phyloP scores from a whole-genome alignment of 1,140 invertebrate species.

The Drosophila auraria region DNA sequence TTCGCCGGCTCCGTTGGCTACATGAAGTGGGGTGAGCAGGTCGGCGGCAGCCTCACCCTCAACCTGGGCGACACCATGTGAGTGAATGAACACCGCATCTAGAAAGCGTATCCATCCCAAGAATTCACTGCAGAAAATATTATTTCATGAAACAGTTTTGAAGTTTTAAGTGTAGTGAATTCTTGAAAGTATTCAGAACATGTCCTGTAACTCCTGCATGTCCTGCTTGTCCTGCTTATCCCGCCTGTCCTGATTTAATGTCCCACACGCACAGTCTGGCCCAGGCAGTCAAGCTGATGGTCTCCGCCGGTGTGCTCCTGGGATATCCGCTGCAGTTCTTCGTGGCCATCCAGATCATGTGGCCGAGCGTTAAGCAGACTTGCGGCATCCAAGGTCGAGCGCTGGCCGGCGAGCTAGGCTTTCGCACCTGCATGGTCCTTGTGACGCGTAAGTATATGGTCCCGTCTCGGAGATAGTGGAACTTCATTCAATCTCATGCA shows the following conservation, averaged over 20 bases:
- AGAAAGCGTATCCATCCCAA: no score
- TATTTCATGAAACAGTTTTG: no score
- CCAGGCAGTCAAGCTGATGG: slow-evolving; percentile 88
- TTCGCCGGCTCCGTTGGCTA: slow-evolving; percentile 94
- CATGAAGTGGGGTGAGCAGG: slow-evolving; percentile 91
- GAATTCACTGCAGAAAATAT: no score
- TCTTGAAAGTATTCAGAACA: neutral
- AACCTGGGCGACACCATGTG: slow-evolving; percentile 87
- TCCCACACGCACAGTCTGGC: slow-evolving; percentile 85
- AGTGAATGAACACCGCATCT: slow-evolving; percentile 27
- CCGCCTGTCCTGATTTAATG: neutral
- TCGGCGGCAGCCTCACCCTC: slow-evolving; percentile 90
- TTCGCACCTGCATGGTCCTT: slow-evolving; percentile 88
- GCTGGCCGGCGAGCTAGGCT: slow-evolving; percentile 87
- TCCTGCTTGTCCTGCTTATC: neutral
- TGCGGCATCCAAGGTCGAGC: slow-evolving; percentile 58
- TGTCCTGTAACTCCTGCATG: neutral
- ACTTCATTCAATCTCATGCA: slow-evolving; percentile 69
- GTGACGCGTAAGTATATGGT: slow-evolving; percentile 89
- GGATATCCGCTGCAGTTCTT: slow-evolving; percentile 94
- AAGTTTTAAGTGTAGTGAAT: no score
- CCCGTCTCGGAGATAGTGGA: neutral
- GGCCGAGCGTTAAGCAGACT: slow-evolving; percentile 84
- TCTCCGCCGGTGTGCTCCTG: slow-evolving; percentile 90
- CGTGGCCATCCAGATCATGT: slow-evolving; percentile 90